These are phyloP conservation scores for Plebejus melissa DNA, from an alignment of 2,888 invertebrate genomes.

Conservation along the genomic window DNA sequence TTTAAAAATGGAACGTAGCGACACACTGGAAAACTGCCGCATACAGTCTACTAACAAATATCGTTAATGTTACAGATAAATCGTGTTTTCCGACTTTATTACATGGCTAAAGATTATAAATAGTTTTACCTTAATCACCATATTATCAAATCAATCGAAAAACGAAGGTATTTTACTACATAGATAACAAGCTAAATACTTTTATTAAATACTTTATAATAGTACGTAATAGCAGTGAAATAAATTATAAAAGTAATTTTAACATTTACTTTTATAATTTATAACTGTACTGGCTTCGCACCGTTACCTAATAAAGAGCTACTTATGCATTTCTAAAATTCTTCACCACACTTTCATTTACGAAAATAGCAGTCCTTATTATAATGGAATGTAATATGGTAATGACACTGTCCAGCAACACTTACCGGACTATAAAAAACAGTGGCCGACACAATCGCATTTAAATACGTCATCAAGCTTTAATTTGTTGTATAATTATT, in stretches of 20 bases:
- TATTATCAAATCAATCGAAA: background rate
- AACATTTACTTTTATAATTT: background rate
- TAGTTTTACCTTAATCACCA: background rate
- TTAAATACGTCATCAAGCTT: background rate
- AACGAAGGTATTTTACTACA: background rate
- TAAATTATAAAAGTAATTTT: no score
- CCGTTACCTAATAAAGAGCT: background rate
- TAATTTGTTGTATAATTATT: slow-evolving; percentile 23
- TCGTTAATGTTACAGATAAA: slow-evolving; percentile 27
- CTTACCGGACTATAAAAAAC: slow-evolving; percentile 36
- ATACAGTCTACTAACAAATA: slow-evolving; percentile 33
- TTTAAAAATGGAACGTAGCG: slow-evolving; percentile 75
- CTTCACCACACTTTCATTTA: slow-evolving; percentile 43
- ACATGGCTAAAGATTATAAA: slow-evolving; percentile 3
- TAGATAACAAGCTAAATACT: background rate
- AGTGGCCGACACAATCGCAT: slow-evolving; percentile 26
- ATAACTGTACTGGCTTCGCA: background rate
- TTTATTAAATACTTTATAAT: background rate
- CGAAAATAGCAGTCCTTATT: slow-evolving; percentile 44
- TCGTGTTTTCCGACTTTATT: slow-evolving; percentile 4
- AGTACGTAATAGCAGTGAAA: no score
- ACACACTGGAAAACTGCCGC: slow-evolving; percentile 39
- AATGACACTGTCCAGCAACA: slow-evolving; percentile 48
- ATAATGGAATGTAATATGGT: slow-evolving; percentile 47
- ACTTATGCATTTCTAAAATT: slow-evolving; percentile 22